Evolutionary conservation across 2,888 invertebrate genomes (phyloP), one percentile per base, ranked within the genome.

Genomic region (Micropterix aruncella): DNA sequence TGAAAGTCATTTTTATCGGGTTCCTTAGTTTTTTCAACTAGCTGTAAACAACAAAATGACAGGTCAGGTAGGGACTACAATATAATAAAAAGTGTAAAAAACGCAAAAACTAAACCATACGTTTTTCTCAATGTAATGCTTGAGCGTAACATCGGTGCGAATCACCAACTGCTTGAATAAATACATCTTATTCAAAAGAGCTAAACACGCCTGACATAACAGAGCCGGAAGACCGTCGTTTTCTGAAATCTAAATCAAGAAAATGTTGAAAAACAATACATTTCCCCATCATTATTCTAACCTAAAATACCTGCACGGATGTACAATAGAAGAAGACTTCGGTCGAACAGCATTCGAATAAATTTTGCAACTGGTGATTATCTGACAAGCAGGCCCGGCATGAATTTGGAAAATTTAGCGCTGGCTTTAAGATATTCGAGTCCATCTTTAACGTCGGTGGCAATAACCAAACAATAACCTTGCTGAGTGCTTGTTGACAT

Each of bases 271-370:
- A 19, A 38, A n/a, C 7, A 27, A 38, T 12, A 3, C 9, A 44
- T 18, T 3, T 3, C 18, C 43, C 18, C 19, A 9, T 18, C 2
- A n/a, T n/a, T n/a, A n/a, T n/a, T n/a, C n/a, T n/a, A n/a, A n/a
- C n/a, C n/a, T n/a, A n/a, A n/a, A 19, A 59, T 55, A 69, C 71
- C 59, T 68, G 65, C 16, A 71, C 61, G 44, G 70, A 66, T 39
- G 71, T 71, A 48, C 70, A 70, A 54, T 63, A 70, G 50, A 64
- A 61, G 49, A 63, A 71, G 47, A 69, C 59, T 50, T 68, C 66
- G 19, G 65, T 55, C 7, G 65, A 60, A 50, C 66, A 66, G 44
- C 62, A 60, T 44, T 58, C 54, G 57, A 68, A 66, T 49, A 71
- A 57, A 47, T 66, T 62, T 48, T 61, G 66, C 52, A 69, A 54